Conservation (phyloP, 1,140 invertebrate species). For the Cotesia chilonis region DNA sequence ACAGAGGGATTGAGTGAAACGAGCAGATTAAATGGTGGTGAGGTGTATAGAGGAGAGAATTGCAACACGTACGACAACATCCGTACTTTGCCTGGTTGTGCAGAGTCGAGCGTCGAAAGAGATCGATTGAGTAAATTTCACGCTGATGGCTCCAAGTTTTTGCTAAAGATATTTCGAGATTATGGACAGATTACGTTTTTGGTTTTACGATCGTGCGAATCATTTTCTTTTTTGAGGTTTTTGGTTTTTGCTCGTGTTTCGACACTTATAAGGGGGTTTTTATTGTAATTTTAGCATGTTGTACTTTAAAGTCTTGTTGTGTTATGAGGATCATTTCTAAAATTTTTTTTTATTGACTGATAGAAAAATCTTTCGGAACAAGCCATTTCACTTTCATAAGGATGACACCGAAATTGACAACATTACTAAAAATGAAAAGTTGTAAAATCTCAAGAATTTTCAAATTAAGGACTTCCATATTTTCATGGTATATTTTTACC, state of each 20-base stretch:
- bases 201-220: neutral
- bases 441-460: too few relatives aligned
- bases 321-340: too few relatives aligned
- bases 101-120: conserved; percentile 54
- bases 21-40: conserved; percentile 12
- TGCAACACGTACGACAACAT: conserved; percentile 40
- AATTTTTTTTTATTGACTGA: too few relatives aligned
- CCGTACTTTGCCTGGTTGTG: conserved; percentile 22
- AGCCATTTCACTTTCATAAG: too few relatives aligned
- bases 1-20: neutral
- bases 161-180: conserved; percentile 5
- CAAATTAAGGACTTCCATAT: too few relatives aligned
- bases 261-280: too few relatives aligned
- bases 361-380: too few relatives aligned
- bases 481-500: too few relatives aligned
- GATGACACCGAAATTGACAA: too few relatives aligned
- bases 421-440: too few relatives aligned
- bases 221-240: neutral
- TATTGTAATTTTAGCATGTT: neutral
- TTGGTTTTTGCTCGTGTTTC: neutral
- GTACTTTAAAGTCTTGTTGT: too few relatives aligned
- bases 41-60: conserved; percentile 7
- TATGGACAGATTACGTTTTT: neutral
- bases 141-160: conserved; percentile 47
- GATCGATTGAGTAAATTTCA: conserved; percentile 55